Percentiles rank a stretch among this genome's conserved stretches.
phyloP scores from a whole-genome alignment of 2,888 invertebrate species.

The Dyspetes luteomarginatus region DNA sequence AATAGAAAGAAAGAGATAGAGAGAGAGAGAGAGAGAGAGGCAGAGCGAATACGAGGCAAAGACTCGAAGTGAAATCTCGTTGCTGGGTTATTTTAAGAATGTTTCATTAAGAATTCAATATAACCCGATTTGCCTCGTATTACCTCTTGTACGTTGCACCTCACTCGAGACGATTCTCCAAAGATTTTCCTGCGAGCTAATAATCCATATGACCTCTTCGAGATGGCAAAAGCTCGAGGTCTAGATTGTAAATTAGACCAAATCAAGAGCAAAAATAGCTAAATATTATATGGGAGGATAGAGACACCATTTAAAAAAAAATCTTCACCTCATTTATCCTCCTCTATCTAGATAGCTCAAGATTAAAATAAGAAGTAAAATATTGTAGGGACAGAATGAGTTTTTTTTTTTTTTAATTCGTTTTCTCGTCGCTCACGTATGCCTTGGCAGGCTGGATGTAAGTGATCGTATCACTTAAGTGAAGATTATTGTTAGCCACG shows the following conservation, averaged over 20 bases:
- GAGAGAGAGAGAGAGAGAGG: constrained; percentile 1
- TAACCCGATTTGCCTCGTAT: constrained; percentile 68
- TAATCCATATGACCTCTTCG: constrained; percentile 17
- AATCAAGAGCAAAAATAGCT: background rate
- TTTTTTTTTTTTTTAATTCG: too few relatives aligned
- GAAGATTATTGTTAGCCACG: background rate
- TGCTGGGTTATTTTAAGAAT: constrained; percentile 77
- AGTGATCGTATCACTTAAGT: too few relatives aligned
- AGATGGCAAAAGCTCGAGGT: background rate
- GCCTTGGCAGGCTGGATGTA: background rate
- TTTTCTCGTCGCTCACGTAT: background rate
- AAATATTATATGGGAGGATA: background rate
- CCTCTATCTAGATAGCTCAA: too few relatives aligned
- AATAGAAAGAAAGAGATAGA: background rate
- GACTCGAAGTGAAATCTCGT: constrained; percentile 44
- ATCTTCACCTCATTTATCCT: background rate
- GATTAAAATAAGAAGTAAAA: too few relatives aligned
- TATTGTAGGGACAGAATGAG: too few relatives aligned
- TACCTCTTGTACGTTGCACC: constrained; percentile 57
- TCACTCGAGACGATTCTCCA: constrained; percentile 29
- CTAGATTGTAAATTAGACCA: background rate
- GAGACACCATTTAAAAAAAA: background rate
- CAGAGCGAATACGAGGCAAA: constrained; percentile 29
- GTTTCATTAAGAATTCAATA: constrained; percentile 78
- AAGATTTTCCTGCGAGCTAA: constrained; percentile 38